Conservation (phyloP, 2,888 invertebrate genomes). For the Pristionchus exspectatus region DNA sequence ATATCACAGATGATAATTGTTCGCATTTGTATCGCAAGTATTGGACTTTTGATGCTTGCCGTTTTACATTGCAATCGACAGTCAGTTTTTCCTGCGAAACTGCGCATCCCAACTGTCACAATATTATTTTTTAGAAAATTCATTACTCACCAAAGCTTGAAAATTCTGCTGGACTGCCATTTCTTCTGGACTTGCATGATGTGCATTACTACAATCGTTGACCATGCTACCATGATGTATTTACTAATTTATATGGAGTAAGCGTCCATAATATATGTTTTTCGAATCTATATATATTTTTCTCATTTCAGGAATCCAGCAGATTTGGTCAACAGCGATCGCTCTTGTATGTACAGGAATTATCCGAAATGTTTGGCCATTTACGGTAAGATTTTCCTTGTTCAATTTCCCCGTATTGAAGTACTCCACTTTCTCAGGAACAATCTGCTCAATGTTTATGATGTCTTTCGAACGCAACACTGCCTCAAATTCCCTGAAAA, state of each 20-base stretch:
- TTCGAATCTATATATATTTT: neutral
- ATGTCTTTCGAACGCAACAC: neutral
- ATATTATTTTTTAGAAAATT: neutral
- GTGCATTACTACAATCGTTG: neutral
- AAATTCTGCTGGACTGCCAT: neutral
- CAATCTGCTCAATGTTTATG: neutral
- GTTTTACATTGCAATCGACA: neutral
- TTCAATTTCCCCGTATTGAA: neutral
- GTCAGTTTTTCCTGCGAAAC: neutral
- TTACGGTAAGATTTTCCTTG: neutral
- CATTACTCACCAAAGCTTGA: neutral
- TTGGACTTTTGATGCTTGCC: neutral
- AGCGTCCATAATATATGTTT: neutral
- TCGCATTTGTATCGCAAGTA: neutral
- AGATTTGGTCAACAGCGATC: neutral
- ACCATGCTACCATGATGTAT: neutral
- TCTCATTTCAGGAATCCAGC: neutral
- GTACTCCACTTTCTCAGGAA: neutral
- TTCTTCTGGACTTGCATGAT: neutral
- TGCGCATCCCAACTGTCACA: neutral
- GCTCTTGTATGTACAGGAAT: neutral
- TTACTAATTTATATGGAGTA: neutral
- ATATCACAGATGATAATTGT: neutral
- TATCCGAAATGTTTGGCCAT: neutral
- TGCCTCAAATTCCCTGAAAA: neutral